These are phyloP conservation scores for Pseudachorutes palmiensis DNA, from an alignment of 1,140 invertebrate genomes.

Conservation along the genomic window DNA sequence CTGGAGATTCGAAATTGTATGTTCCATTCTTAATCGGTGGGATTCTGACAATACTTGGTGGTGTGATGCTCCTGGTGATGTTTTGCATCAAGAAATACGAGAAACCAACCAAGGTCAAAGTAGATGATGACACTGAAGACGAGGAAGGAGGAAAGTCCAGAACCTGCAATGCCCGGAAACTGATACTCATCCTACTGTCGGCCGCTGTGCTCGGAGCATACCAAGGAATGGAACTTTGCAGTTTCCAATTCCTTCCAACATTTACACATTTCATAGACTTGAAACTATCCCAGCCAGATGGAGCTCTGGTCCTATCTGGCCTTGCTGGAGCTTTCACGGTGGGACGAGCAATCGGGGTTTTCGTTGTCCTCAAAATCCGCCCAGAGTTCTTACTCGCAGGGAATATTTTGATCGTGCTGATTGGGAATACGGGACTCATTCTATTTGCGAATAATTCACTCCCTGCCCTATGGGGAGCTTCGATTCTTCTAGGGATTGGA, in stretches of 20 bases:
- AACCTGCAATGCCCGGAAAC: not conserved
- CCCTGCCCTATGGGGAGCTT: not conserved
- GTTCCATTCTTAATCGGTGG: not conserved
- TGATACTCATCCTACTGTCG: constrained; percentile 11
- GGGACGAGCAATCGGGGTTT: constrained; percentile 13
- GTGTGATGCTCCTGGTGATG: not conserved
- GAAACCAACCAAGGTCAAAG: not conserved
- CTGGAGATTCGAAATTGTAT: not conserved
- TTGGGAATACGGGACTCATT: not conserved
- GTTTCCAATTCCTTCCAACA: constrained; percentile 20
- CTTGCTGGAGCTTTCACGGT: constrained; percentile 9
- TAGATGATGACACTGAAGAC: not conserved
- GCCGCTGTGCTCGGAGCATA: constrained; percentile 12
- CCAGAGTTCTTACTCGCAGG: constrained; percentile 13
- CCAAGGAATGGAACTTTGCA: constrained; percentile 18
- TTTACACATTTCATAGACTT: constrained; percentile 15
- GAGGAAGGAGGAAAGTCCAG: not conserved
- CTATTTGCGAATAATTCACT: not conserved
- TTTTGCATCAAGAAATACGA: constrained; percentile 11
- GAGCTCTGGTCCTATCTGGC: constrained; percentile 1
- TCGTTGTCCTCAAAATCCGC: constrained; percentile 11
- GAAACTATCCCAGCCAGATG: not conserved
- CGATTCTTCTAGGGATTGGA: constrained; percentile 15
- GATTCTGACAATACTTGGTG: not conserved
- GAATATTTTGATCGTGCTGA: constrained; percentile 13